A percentile compares a stretch with the other conserved stretches of the same genome.
Conservation (phyloP, 2,888 invertebrate genomes). For the Leptinotarsa juncta region DNA sequence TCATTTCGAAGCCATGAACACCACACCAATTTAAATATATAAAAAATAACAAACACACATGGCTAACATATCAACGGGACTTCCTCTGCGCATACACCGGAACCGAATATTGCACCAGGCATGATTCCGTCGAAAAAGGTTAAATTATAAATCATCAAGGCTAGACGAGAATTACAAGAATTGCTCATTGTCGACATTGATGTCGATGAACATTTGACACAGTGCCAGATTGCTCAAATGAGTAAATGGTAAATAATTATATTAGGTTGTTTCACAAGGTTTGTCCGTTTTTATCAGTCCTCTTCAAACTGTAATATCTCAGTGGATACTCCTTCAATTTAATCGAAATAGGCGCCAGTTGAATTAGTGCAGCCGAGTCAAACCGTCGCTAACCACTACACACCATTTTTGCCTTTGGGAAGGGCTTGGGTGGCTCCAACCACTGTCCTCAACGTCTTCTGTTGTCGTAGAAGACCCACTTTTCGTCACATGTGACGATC, state of each 20-base stretch:
- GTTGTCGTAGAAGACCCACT: too few species aligned
- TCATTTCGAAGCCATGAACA: conserved; percentile 19
- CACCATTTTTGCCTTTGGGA: too few species aligned
- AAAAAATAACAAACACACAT: conserved; percentile 24
- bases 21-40: conserved; percentile 6
- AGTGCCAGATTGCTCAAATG: conserved; percentile 10
- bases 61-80: conserved; percentile 40
- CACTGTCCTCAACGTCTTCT: too few species aligned
- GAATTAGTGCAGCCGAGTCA: too few species aligned
- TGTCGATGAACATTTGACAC: conserved; percentile 24
- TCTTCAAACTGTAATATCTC: too few species aligned
- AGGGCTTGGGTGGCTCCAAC: too few species aligned
- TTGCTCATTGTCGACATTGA: conserved; percentile 27
- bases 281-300: too few species aligned
- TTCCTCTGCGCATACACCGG: conserved; percentile 47
- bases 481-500: too few species aligned
- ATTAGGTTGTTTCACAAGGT: too few species aligned
- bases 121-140: conserved; percentile 47
- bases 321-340: too few species aligned
- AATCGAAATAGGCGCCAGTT: too few species aligned
- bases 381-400: too few species aligned
- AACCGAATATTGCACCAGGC: conserved; percentile 47
- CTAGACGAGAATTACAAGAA: conserved; percentile 29
- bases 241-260: conserved; percentile 3
- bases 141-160: conserved; percentile 40